A percentile compares a stretch with the other conserved stretches of the same genome.
phyloP scores from a whole-genome alignment of 2,113 vertebrate genomes.

The Zosterops hypoxanthus region DNA sequence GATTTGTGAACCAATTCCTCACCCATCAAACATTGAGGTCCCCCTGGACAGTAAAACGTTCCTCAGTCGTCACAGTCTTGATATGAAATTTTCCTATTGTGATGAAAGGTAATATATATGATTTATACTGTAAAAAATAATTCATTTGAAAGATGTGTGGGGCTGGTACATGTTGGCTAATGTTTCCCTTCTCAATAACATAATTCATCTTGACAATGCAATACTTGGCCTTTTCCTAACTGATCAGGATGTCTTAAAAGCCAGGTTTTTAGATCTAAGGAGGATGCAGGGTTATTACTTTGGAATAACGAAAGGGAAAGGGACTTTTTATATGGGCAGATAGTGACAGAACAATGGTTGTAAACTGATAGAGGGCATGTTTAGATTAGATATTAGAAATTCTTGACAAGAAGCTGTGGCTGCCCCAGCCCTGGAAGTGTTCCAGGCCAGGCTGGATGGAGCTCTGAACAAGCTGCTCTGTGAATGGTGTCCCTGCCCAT shows the following conservation, averaged over 20 bases:
- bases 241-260: not conserved
- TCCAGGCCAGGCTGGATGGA: not conserved
- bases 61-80: constrained; percentile 96
- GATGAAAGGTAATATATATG: constrained; percentile 87
- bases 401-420: not conserved
- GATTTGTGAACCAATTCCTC: constrained; percentile 96
- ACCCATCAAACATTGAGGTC: constrained; percentile 96
- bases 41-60: constrained; percentile 98
- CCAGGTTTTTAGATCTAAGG: not conserved
- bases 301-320: not conserved
- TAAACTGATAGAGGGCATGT: not conserved
- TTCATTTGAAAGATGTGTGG: not conserved
- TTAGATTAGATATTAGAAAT: not conserved
- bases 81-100: constrained; percentile 99
- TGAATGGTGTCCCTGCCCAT: not conserved
- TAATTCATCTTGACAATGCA: not conserved
- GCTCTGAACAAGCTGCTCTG: not conserved
- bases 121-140: not conserved
- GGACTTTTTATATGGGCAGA: not conserved
- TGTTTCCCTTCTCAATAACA: not conserved
- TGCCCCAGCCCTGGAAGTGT: not conserved
- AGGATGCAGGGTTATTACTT: not conserved
- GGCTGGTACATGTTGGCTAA: not conserved
- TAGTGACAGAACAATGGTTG: not conserved
- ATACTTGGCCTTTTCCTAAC: not conserved